phyloP scores from a whole-genome alignment of 2,113 vertebrate genomes.

The Ornithorhynchus anatinus region DNA sequence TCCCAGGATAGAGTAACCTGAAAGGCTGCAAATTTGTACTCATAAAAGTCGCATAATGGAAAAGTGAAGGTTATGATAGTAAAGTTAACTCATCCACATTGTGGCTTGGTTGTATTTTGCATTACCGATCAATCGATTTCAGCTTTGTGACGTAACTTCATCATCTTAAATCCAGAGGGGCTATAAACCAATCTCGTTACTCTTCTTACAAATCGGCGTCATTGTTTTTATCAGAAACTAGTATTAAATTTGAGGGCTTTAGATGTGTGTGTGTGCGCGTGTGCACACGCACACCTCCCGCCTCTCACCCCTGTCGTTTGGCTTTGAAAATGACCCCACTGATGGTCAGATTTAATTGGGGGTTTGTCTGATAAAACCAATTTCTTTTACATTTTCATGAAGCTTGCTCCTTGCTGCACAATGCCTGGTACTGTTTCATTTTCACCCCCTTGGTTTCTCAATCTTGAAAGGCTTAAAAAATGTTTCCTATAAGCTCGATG shows the following conservation, averaged over 20 bases:
- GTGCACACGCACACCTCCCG: no score
- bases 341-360: no score
- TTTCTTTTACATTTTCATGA: no score
- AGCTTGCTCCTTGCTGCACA: no score
- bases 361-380: no score
- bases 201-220: constrained; percentile 40
- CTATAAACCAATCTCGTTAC: constrained; percentile 47
- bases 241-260: no score
- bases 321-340: constrained; percentile 10
- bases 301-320: no score
- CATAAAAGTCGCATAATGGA: constrained; percentile 58
- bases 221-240: constrained; percentile 32
- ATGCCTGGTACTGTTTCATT: no score
- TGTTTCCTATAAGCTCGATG: no score
- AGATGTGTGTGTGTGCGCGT: no score
- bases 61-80: constrained; percentile 51
- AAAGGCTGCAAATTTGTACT: constrained; percentile 51
- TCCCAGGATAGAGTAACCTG: constrained; percentile 23
- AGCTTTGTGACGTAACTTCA: constrained; percentile 12
- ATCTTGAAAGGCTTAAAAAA: no score
- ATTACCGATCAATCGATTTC: constrained; percentile 46
- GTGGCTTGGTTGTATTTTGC: constrained; percentile 43
- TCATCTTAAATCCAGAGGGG: background rate
- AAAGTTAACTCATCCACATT: constrained; percentile 39
- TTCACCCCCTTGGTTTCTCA: no score